Base-by-base conservation (phyloP, 1,140 invertebrate genomes). In the Bombyx mandarina region DNA sequence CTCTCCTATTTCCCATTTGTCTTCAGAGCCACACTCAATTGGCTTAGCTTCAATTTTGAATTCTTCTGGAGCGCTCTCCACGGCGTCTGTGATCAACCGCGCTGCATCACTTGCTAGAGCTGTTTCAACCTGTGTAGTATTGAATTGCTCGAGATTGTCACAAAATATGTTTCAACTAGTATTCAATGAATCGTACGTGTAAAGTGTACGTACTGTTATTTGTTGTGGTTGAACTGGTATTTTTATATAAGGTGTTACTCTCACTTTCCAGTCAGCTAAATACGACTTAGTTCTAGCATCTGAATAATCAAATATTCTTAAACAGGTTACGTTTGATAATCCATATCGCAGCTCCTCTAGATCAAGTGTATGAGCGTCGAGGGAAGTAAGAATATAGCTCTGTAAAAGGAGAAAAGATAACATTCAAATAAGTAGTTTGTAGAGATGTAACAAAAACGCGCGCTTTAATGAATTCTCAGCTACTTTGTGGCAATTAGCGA, bases 281-380 rank as follows among this genome's bases (percentile, higher is more conserved):
- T 75, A 78, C 8, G 79, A 73, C 43, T 55, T 58, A 9, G 79
- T 77, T 57, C 71, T 75, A 22, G 81, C 69, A 58, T 86, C 90
- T 0, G 90, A 89, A 4, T 91, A 92, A 79, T 95, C 92, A 44
- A 95, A 90, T 22, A 96, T 81, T 43, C 93, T 87, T 7, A 94
- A 81, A 5, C 92, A 91, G 0, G 94, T 95, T 44, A 96, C 94
- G 71, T 95, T 95, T 0, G 93, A 91, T 8, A 90, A 80, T 6
- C 89, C 90, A 56, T 90, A 86, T 44, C 90, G 86, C 18, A 95
- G 89, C 50, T 93, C 91, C 42, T 90, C 89, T 53, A 93, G 86
- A 63, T 95, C 92, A 7, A 95, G 66, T 0, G 93, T 93, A 67
- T 95, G 93, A 0, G 93, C 89, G 74, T 96, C 94, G 58, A 92